phyloP scores from a whole-genome alignment of 2,113 vertebrate species.

The Desmodus rotundus region DNA sequence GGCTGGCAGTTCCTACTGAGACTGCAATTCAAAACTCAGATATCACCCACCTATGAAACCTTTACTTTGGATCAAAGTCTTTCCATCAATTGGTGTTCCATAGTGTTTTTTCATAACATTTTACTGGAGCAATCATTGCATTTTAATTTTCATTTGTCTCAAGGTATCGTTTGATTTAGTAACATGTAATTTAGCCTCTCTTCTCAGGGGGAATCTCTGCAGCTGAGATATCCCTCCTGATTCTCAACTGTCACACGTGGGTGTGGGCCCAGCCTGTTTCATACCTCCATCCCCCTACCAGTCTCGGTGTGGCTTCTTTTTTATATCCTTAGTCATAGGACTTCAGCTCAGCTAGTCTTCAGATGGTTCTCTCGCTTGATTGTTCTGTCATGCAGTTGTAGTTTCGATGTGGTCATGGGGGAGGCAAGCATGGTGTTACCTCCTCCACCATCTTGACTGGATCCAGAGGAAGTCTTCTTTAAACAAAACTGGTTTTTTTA shows the following conservation, averaged over 20 bases:
- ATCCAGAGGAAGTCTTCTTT: background rate
- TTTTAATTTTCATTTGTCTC: background rate
- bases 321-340: background rate
- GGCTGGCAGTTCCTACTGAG: background rate
- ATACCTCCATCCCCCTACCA: too few relatives aligned
- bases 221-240: too few relatives aligned
- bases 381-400: background rate
- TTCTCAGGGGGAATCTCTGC: too few relatives aligned
- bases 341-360: background rate
- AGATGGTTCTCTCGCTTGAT: background rate
- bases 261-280: too few relatives aligned
- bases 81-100: background rate
- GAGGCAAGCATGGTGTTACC: background rate
- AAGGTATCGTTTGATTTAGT: background rate
- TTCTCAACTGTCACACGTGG: too few relatives aligned
- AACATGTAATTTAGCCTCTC: background rate
- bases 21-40: slow-evolving; percentile 19
- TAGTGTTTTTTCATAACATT: background rate
- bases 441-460: background rate
- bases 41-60: background rate
- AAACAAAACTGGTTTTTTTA: background rate
- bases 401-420: background rate
- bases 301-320: too few relatives aligned
- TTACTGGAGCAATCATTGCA: background rate
- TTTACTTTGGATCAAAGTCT: background rate